Evolutionary conservation across 2,888 invertebrate genomes (phyloP), one percentile per base, ranked within the genome.

Genomic region (Drosophila sordidapex): DNA sequence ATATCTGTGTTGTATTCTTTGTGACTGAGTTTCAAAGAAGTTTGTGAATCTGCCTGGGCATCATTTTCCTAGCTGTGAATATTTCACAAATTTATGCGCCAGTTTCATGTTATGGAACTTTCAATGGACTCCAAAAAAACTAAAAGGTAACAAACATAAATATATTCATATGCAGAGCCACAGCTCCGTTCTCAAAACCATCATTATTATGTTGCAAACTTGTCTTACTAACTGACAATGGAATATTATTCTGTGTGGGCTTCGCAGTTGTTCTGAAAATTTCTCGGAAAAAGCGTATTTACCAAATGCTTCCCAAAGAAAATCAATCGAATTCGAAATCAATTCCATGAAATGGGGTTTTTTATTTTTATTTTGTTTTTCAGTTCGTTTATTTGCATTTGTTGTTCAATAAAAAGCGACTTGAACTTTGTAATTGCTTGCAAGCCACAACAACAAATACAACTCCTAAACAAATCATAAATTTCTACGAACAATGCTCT

Each of bases 51-150:
- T 85, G 87, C 84, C 87, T 72, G 83, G 72, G 61, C 65, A 83
- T 61, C 77, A 83, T 82, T 88, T 88, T 83, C 87, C 84, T 67
- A 85, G 79, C 83, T 91, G 91, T 75, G 87, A 83, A 75, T 79
- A 82, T 81, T 82, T 89, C 62, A 78, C 79, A 82, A 89, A 90
- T 91, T 84, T 91, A 91, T 91, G 91, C 92, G 80, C 79, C 80
- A 87, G 76, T 89, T 91, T 91, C 79, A 91, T 91, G 91, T 91
- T 91, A 91, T 91, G 91, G 92, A 92, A 91, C 77, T 92, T 91
- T 83, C 91, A 91, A 87, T 91, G 92, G 91, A 90, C 91, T 74
- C 91, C 89, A 90, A 91, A 90, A 91, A 91, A 91, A 88, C 84
- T 88, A 88, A 91, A 90, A 91, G 91, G 91, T 91, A 84, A 71